Percentiles rank a stretch among this genome's conserved stretches.
These are phyloP conservation scores for Apodemia mormo DNA, from an alignment of 2,888 invertebrate genomes.

Conservation along the genomic window DNA sequence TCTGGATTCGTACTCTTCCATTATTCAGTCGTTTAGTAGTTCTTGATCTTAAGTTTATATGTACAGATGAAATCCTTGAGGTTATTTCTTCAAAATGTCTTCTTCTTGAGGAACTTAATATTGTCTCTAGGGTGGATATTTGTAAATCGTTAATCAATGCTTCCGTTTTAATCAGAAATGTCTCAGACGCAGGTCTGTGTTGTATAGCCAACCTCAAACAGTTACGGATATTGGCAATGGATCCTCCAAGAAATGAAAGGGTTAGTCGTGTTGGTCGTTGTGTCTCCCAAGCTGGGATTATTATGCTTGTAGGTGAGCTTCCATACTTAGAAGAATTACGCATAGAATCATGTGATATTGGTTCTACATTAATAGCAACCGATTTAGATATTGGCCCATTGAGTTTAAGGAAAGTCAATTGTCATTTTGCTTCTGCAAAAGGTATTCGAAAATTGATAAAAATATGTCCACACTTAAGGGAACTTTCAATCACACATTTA, in stretches of 20 bases:
- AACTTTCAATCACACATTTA: conserved; percentile 70
- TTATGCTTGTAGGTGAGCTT: conserved; percentile 62
- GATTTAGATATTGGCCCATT: conserved; percentile 62
- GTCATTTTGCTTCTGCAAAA: conserved; percentile 70
- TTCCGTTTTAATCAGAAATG: conserved; percentile 70
- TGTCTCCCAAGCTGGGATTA: conserved; percentile 71
- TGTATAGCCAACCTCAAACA: conserved; percentile 64
- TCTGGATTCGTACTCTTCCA: conserved; percentile 66
- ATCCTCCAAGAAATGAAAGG: conserved; percentile 71
- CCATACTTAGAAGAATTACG: conserved; percentile 69
- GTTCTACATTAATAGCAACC: conserved; percentile 68
- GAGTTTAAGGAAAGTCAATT: conserved; percentile 69
- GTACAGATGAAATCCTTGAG: conserved; percentile 75
- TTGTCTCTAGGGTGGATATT: conserved; percentile 73
- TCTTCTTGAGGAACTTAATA: conserved; percentile 71
- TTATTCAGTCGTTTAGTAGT: conserved; percentile 62
- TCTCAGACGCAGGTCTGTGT: conserved; percentile 68
- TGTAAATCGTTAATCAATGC: conserved; percentile 74
- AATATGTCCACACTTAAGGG: conserved; percentile 68
- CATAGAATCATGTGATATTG: conserved; percentile 77
- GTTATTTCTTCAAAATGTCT: conserved; percentile 63
- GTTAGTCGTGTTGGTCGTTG: conserved; percentile 68
- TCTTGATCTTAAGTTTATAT: conserved; percentile 75
- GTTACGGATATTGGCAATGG: conserved; percentile 67
- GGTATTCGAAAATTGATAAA: conserved; percentile 67